Base-by-base conservation (phyloP, 2,113 vertebrate species). In the Esox niger region DNA sequence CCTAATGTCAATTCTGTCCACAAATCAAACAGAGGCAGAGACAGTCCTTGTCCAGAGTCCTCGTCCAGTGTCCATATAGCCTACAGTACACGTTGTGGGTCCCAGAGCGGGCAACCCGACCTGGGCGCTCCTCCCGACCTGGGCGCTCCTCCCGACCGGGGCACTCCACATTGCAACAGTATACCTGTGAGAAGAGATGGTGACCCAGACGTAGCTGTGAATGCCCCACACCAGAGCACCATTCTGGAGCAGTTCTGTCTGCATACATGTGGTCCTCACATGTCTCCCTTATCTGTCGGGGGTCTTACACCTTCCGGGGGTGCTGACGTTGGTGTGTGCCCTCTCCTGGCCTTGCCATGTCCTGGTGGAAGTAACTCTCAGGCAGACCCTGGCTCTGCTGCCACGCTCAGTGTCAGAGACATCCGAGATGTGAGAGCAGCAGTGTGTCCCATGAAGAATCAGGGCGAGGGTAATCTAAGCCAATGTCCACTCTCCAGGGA, bases 211-310 rank as follows among this genome's bases (percentile, higher is more conserved):
- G 15, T 0, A 25, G 25, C 11, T 0, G 55, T 27, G 55, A 13
- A 2, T n/a, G n/a, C n/a, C n/a, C n/a, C n/a, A n/a, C n/a, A n/a
- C n/a, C n/a, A n/a, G n/a, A n/a, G n/a, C n/a, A n/a, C n/a, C n/a
- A n/a, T n/a, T 69, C 93, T 85, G 11, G 93, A 95, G 67, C 87
- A 87, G 84, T 88, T 93, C 68, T 92, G 87, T 59, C 56, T 91
- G 74, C 86, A 90, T 71, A 94, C 92, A 71, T 90, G 89, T 1
- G 89, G 5, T 65, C 85, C 92, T 4, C 85, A 90, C 72, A 83
- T 92, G 87, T 81, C 86, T 66, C 90, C 94, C 0, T 20, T 76
- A 74, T 88, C 90, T 13, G 72, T 90, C 6, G 80, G 82, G 38
- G 80, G 82, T 30, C 68, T 91, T 68, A 66, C 80, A 17, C 68